A percentile compares a stretch with the other conserved stretches of the same genome.
Evolutionary conservation across 2,888 invertebrate genomes (phyloP).

Genomic region (Volucella inflata): DNA sequence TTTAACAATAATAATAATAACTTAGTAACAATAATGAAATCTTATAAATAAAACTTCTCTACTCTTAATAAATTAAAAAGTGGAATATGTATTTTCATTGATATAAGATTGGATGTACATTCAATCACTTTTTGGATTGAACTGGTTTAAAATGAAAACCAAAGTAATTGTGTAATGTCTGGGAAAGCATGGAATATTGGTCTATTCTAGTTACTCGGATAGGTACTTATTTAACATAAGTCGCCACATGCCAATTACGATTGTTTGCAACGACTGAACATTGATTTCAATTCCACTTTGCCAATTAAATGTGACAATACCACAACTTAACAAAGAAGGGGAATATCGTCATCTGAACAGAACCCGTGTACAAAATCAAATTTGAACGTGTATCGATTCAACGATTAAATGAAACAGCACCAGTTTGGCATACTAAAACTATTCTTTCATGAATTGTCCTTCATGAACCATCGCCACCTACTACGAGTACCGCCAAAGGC

Average conservation of each 20-base stretch:
- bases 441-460: constrained; percentile 49
- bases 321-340: constrained; percentile 73
- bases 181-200: not conserved
- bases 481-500: constrained; percentile 60
- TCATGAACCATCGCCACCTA: constrained; percentile 59
- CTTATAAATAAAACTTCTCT: no score
- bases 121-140: no score
- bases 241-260: constrained; percentile 49
- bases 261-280: constrained; percentile 50
- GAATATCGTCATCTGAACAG: constrained; percentile 75
- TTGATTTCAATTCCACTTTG: constrained; percentile 63
- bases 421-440: constrained; percentile 75
- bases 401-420: constrained; percentile 81
- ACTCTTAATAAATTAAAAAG: no score
- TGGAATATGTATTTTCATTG: no score
- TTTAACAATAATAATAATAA: no score
- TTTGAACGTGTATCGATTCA: constrained; percentile 76
- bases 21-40: no score
- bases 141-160: no score
- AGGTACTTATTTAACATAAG: constrained; percentile 3
- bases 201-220: not conserved
- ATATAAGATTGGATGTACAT: no score
- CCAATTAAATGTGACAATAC: constrained; percentile 77
- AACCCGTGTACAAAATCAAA: constrained; percentile 77
- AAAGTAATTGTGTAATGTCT: no score